Conservation (phyloP, 2,888 invertebrate species). For the Hydraecia micacea region DNA sequence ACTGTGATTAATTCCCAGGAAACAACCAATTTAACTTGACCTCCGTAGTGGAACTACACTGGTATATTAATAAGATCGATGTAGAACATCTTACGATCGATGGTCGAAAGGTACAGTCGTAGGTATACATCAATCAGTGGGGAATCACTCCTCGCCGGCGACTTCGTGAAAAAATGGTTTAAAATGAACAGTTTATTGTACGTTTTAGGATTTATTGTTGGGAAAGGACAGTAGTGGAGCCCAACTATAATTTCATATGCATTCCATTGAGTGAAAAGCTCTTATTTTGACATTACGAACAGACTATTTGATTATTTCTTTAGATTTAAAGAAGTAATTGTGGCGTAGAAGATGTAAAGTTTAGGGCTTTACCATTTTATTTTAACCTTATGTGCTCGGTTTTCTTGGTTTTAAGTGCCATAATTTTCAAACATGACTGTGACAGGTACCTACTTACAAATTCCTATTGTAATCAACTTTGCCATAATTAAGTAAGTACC, state of each 20-base stretch:
- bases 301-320: no score
- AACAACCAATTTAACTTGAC: conserved; percentile 24
- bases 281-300: no score
- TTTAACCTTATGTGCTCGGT: no score
- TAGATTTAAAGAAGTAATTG: no score
- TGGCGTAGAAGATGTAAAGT: no score
- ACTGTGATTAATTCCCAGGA: conserved; percentile 51
- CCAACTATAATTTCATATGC: conserved; percentile 17
- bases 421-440: no score
- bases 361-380: no score
- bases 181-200: conserved; percentile 62
- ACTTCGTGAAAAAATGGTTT: conserved; percentile 52
- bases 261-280: no score
- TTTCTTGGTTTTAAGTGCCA: no score
- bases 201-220: conserved; percentile 42
- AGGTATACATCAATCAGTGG: conserved; percentile 60
- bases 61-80: background rate
- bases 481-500: no score
- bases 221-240: conserved; percentile 8
- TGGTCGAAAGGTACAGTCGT: conserved; percentile 29
- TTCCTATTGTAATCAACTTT: no score
- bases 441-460: no score
- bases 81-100: conserved; percentile 19
- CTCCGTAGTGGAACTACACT: conserved; percentile 2
- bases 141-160: conserved; percentile 46